These are phyloP conservation scores for Cylas formicarius DNA, from an alignment of 1,140 invertebrate species.

Conservation along the genomic window DNA sequence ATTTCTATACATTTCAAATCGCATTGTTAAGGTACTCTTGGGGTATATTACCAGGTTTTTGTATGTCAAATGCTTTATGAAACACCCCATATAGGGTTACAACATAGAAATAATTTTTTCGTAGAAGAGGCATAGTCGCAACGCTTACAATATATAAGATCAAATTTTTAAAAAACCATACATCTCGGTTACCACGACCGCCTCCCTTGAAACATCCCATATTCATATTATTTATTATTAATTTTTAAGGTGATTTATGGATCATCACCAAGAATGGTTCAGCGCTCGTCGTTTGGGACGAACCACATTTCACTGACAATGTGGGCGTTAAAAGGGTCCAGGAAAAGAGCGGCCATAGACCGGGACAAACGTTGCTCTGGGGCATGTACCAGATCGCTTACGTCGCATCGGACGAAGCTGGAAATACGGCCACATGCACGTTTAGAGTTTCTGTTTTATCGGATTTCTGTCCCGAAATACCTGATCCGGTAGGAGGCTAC, in stretches of 20 bases:
- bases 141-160: no score
- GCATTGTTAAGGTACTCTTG: no score
- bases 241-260: conserved; percentile 90
- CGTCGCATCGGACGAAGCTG: conserved; percentile 83
- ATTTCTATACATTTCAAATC: no score
- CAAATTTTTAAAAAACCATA: no score
- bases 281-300: conserved; percentile 88
- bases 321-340: conserved; percentile 70
- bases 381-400: conserved; percentile 91
- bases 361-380: conserved; percentile 87
- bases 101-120: no score
- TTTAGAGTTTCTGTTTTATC: conserved; percentile 90
- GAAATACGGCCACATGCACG: conserved; percentile 83
- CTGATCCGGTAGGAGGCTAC: conserved; percentile 81
- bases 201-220: no score
- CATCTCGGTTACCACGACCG: no score
- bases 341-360: conserved; percentile 79
- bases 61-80: no score
- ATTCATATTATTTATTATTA: no score
- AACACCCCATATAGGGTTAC: no score
- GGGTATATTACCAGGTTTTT: no score
- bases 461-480: conserved; percentile 81
- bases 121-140: no score
- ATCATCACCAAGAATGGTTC: conserved; percentile 88
- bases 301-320: conserved; percentile 86